Evolutionary conservation across 1,140 invertebrate species (phyloP).

Genomic region (Stegodyphus mimosarum): DNA sequence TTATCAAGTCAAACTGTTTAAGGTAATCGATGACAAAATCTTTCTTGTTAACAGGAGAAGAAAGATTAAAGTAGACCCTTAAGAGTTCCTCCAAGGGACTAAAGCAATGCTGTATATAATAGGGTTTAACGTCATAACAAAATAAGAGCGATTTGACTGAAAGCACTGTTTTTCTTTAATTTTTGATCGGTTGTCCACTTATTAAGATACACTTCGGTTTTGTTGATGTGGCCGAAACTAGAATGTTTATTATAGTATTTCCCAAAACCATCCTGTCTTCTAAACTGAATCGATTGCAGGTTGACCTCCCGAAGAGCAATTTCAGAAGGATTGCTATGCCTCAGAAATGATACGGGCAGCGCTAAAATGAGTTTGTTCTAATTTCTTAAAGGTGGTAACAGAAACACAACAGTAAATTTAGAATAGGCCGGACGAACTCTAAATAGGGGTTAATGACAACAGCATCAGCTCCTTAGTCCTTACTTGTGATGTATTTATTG

Average conservation of each 20-base stretch:
- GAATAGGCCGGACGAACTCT: neutral
- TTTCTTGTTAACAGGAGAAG: neutral
- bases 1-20: neutral
- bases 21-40: neutral
- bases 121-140: neutral
- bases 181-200: neutral
- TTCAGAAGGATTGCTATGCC: neutral
- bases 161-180: neutral
- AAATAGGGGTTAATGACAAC: constrained; percentile 7
- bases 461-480: constrained; percentile 8
- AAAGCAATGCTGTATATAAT: neutral
- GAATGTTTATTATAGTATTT: neutral
- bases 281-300: neutral
- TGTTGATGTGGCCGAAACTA: neutral
- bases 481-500: constrained; percentile 17
- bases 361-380: too few species aligned
- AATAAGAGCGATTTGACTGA: neutral
- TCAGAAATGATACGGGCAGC: neutral
- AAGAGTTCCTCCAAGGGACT: neutral
- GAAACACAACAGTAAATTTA: constrained; percentile 18
- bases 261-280: neutral
- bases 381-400: neutral
- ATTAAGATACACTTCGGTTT: neutral
- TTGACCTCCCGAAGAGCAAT: neutral
- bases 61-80: neutral